phyloP scores from a whole-genome alignment of 1,140 invertebrate genomes.

The Bombus vancouverensis region DNA sequence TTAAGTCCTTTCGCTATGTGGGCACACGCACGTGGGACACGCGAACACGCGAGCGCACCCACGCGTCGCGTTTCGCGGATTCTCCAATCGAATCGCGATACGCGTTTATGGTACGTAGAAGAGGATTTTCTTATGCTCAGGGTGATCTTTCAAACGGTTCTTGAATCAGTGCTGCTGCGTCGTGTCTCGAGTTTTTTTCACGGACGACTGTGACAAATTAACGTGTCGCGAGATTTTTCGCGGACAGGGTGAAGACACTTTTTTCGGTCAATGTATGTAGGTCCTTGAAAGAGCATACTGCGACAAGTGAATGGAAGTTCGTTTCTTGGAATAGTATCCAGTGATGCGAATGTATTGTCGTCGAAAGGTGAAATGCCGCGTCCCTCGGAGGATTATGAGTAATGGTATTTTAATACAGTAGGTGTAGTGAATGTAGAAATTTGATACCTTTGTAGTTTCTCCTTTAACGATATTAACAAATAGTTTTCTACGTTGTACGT shows the following conservation, averaged over 20 bases:
- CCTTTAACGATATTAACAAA: neutral
- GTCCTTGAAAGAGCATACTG: neutral
- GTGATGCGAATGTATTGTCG: neutral
- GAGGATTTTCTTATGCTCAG: neutral
- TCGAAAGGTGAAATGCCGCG: neutral
- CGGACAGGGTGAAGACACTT: neutral
- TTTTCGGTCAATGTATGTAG: neutral
- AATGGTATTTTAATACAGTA: neutral
- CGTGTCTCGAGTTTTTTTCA: neutral
- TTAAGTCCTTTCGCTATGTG: conserved; percentile 71
- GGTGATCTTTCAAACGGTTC: conserved; percentile 21
- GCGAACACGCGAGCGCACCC: conserved; percentile 49
- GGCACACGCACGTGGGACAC: conserved; percentile 59
- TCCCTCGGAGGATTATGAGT: neutral
- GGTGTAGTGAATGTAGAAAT: neutral
- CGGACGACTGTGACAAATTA: neutral
- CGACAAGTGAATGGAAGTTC: neutral
- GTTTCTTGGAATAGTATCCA: neutral
- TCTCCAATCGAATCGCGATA: conserved; percentile 43
- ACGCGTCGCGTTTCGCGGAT: conserved; percentile 55
- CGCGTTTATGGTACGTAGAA: conserved; percentile 5
- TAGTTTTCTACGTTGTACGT: neutral
- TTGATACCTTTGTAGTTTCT: neutral
- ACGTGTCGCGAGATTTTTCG: neutral
- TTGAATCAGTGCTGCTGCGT: neutral